These are phyloP conservation scores for Chloromyia formosa DNA, from an alignment of 2,888 invertebrate species.

Conservation along the genomic window DNA sequence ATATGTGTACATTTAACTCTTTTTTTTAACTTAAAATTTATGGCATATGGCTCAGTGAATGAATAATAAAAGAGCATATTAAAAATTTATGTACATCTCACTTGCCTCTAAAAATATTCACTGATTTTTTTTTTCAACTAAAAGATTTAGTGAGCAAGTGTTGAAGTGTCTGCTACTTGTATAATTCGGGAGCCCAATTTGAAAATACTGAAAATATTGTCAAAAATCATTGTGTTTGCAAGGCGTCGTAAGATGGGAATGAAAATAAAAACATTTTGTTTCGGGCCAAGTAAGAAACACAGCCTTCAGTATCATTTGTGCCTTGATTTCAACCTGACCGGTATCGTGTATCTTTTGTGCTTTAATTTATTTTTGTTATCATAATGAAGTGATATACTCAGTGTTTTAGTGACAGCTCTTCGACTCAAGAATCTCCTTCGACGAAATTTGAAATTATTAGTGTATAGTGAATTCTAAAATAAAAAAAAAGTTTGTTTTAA, in stretches of 20 bases:
- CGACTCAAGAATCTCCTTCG: too few relatives aligned
- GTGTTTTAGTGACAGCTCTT: too few relatives aligned
- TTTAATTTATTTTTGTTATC: too few relatives aligned
- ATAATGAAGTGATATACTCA: too few relatives aligned
- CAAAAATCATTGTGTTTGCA: slow-evolving; percentile 33
- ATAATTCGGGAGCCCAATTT: not conserved
- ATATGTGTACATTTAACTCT: too few relatives aligned
- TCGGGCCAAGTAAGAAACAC: not conserved
- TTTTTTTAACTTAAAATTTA: not conserved
- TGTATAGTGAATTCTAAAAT: too few relatives aligned
- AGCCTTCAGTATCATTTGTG: slow-evolving; percentile 11
- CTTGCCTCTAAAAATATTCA: not conserved
- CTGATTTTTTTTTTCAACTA: not conserved
- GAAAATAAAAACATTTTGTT: slow-evolving; percentile 24
- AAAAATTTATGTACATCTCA: not conserved
- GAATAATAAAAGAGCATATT: slow-evolving; percentile 3
- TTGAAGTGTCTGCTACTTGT: not conserved
- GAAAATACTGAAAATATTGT: slow-evolving; percentile 25
- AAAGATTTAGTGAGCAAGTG: not conserved
- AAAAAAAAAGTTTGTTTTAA: too few relatives aligned
- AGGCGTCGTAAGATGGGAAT: not conserved
- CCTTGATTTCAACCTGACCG: slow-evolving; percentile 13
- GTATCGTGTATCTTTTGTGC: slow-evolving; percentile 11
- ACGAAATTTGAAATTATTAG: too few relatives aligned
- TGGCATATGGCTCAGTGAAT: not conserved